Percentiles rank a stretch among this genome's conserved stretches.
These are phyloP conservation scores for Sebastes glaucus DNA, from an alignment of 2,797 vertebrate genomes.

Conservation along the genomic window DNA sequence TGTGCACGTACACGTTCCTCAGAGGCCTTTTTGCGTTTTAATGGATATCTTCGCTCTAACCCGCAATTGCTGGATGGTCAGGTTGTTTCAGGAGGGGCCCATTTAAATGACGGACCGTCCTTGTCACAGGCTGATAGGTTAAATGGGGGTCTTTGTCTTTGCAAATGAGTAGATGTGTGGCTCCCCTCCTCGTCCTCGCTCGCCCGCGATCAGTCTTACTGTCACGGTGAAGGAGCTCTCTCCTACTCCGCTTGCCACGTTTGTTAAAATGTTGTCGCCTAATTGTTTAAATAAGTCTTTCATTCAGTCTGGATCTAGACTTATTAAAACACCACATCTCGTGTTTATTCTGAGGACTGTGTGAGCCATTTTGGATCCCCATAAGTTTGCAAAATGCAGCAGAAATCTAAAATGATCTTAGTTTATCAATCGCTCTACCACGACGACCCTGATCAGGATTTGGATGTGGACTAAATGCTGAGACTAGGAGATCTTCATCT, in stretches of 20 bases:
- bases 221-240: not conserved
- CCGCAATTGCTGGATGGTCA: conserved; percentile 25
- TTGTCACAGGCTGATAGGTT: conserved; percentile 63
- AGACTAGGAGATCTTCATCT: not conserved
- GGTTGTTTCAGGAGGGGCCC: conserved; percentile 37
- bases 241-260: not conserved
- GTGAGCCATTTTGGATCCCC: not conserved
- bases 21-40: conserved; percentile 33
- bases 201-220: too few relatives aligned
- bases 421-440: not conserved
- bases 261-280: not conserved
- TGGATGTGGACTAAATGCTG: not conserved
- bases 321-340: not conserved
- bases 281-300: not conserved
- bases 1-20: not conserved
- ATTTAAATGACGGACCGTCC: conserved; percentile 59
- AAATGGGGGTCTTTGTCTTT: conserved; percentile 71
- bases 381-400: not conserved
- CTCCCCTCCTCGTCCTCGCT: conserved; percentile 1
- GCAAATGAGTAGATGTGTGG: conserved; percentile 35
- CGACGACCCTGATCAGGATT: not conserved
- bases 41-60: conserved; percentile 61
- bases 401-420: not conserved
- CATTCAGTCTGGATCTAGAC: not conserved
- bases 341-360: not conserved